A percentile compares a stretch with the other conserved stretches of the same genome.
These are phyloP conservation scores for Helarctos malayanus DNA, from an alignment of 2,797 vertebrate genomes.

Conservation along the genomic window DNA sequence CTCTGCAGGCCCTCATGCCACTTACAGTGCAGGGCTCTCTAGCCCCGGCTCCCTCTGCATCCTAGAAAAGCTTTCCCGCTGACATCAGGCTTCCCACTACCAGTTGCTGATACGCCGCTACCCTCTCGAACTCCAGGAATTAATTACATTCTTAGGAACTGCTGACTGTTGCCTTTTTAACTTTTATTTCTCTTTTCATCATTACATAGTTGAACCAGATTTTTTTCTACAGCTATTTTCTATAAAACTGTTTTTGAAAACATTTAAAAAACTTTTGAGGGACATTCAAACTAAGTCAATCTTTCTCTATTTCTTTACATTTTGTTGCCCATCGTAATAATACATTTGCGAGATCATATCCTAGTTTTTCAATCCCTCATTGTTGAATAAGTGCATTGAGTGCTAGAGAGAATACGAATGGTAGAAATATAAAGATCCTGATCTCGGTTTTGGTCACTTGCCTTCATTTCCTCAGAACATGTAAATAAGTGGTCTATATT, in stretches of 20 bases:
- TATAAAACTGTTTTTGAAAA: too few relatives aligned
- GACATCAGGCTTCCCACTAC: not conserved
- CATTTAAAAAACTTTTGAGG: too few relatives aligned
- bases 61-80: not conserved
- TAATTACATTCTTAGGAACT: not conserved
- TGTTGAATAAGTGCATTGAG: not conserved
- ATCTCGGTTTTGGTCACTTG: not conserved
- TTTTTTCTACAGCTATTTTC: too few relatives aligned
- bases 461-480: not conserved
- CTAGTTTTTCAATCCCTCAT: not conserved
- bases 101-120: not conserved
- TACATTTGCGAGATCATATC: not conserved
- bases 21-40: fast-evolving
- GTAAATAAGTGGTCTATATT: not conserved
- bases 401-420: not conserved
- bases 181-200: not conserved
- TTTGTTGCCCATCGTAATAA: not conserved
- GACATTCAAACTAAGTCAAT: too few relatives aligned
- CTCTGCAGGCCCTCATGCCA: not conserved
- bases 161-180: not conserved
- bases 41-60: not conserved
- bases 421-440: not conserved
- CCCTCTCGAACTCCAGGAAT: not conserved
- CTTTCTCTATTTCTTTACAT: too few relatives aligned
- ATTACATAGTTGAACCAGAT: too few relatives aligned